phyloP scores from a whole-genome alignment of 37 sponge, comb jelly and placozoan species.

The Amphimedon queenslandica region DNA sequence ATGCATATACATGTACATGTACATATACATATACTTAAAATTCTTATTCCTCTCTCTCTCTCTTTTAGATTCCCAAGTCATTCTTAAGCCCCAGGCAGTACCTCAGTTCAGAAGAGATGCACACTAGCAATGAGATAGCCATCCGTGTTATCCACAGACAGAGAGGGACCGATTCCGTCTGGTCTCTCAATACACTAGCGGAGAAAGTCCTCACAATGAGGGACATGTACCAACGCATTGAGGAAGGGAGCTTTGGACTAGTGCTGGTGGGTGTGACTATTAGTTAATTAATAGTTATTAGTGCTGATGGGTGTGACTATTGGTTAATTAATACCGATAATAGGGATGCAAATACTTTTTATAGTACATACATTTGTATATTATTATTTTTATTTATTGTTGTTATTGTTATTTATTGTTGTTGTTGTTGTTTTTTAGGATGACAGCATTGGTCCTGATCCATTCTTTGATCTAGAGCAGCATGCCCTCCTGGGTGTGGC shows the following conservation, averaged over 20 bases:
- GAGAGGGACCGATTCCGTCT: conserved; percentile 71
- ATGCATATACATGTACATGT: neutral
- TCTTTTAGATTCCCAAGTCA: conserved; percentile 27
- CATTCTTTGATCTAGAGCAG: conserved; percentile 92
- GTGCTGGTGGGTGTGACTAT: conserved; percentile 31
- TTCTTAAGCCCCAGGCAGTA: conserved; percentile 36
- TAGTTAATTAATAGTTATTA: neutral
- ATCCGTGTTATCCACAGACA: conserved; percentile 68
- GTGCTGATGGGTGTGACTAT: too few relatives aligned
- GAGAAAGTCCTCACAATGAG: conserved; percentile 93
- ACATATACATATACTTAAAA: neutral
- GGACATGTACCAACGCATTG: conserved; percentile 85
- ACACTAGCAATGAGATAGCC: conserved; percentile 66
- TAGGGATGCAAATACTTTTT: too few relatives aligned
- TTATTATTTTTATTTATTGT: too few relatives aligned
- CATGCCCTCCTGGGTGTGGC: conserved; percentile 96
- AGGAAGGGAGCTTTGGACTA: conserved; percentile 57
- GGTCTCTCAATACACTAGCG: conserved; percentile 84
- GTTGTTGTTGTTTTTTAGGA: conserved; percentile 23
- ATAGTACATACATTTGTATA: too few relatives aligned
- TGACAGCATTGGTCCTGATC: conserved; percentile 65
- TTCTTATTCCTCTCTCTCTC: neutral
- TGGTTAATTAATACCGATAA: neutral
- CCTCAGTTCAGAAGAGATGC: conserved; percentile 29
- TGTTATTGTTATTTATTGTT: neutral